A percentile compares a stretch with the other conserved stretches of the same genome.
These are phyloP conservation scores for Oreochromis grahami DNA, from an alignment of 2,797 vertebrate genomes.

Conservation along the genomic window DNA sequence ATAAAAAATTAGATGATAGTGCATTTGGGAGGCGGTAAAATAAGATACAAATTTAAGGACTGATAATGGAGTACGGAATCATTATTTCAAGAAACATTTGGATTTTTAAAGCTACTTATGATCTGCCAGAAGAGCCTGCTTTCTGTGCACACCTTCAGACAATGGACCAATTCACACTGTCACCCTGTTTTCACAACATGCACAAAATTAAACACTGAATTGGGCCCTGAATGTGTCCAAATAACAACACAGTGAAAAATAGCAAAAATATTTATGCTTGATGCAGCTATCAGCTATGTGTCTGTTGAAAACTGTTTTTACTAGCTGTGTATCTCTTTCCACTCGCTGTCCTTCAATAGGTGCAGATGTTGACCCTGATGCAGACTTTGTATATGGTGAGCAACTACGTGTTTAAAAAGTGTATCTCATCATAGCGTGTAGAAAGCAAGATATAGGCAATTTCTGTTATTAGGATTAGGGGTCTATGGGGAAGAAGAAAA, in stretches of 20 bases:
- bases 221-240: neutral
- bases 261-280: neutral
- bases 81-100: neutral
- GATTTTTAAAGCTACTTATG: neutral
- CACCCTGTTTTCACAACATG: neutral
- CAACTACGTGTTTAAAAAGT: neutral
- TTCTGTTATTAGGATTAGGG: neutral
- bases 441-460: neutral
- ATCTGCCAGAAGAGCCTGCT: neutral
- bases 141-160: neutral
- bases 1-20: neutral
- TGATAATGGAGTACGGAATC: neutral
- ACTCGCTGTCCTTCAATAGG: constrained; percentile 26
- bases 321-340: neutral
- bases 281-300: neutral
- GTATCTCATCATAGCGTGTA: neutral
- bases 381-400: constrained; percentile 79
- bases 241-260: neutral
- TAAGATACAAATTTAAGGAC: neutral
- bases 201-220: neutral
- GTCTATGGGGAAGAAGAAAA: neutral
- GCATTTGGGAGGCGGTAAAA: neutral
- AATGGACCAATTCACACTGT: neutral
- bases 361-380: constrained; percentile 52
- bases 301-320: neutral